Conservation (phyloP, 1,140 invertebrate genomes). For the Eubasilissa regina region DNA sequence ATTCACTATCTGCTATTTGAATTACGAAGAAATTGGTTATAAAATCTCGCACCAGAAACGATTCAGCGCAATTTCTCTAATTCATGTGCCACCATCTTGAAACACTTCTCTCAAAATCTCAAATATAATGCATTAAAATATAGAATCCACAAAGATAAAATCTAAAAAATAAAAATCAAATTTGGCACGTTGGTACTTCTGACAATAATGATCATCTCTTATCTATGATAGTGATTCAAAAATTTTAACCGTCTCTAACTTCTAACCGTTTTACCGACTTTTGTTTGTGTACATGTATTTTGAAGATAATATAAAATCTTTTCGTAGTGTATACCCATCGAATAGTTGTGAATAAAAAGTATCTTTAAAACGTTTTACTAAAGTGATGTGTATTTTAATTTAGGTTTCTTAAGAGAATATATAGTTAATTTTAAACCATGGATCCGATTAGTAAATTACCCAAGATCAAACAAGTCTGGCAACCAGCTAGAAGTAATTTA, state of each 20-base stretch:
- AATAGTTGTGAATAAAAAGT: conserved; percentile 1
- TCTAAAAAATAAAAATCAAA: too few relatives aligned
- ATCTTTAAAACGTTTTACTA: conserved; percentile 2
- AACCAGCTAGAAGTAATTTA: conserved; percentile 45
- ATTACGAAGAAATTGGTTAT: too few relatives aligned
- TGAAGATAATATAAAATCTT: not conserved
- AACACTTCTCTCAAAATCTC: too few relatives aligned
- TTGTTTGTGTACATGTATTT: conserved; percentile 33
- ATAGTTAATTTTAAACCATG: conserved; percentile 19
- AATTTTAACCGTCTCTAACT: conserved; percentile 23
- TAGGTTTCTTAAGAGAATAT: not conserved
- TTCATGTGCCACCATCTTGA: too few relatives aligned
- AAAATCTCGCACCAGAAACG: too few relatives aligned
- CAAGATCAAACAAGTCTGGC: conserved; percentile 41
- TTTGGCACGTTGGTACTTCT: conserved; percentile 3
- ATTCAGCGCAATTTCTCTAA: too few relatives aligned
- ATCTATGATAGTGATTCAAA: conserved; percentile 18
- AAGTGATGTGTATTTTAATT: conserved; percentile 18
- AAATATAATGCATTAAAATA: too few relatives aligned
- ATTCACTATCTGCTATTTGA: too few relatives aligned
- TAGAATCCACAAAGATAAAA: too few relatives aligned
- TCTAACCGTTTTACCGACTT: conserved; percentile 37
- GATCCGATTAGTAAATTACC: conserved; percentile 44
- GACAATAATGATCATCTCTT: too few relatives aligned
- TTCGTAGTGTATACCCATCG: conserved; percentile 1